Evolutionary conservation across 2,888 invertebrate species (phyloP), one percentile per base, ranked within the genome.

Genomic region (Coenonympha arcania): DNA sequence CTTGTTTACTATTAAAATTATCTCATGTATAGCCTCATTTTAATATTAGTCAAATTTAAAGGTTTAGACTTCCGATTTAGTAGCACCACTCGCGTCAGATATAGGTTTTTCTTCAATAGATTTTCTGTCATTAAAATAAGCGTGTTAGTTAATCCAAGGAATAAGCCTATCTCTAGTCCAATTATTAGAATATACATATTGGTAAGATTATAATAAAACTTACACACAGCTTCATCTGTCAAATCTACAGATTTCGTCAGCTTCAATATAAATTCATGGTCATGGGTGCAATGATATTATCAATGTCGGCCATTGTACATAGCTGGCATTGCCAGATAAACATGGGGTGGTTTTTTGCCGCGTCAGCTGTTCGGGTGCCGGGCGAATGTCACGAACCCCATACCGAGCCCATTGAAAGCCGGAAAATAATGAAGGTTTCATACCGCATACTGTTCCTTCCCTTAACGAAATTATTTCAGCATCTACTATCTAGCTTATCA

Each of bases 351-450:
- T 60, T 73, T 78, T 80, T 77, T 78, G 75, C 60, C 64, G 46
- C 69, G 76, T 80, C 84, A 84, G 84, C 82, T 84, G 84, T 79
- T 80, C 33, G 16, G 28, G 42, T 13, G 11, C 36, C 9, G 43
- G 43, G 19, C 18, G 15, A 24, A 56, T 56, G 59, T 45, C 58
- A 61, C 66, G 68, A 74, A 74, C 68, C 53, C 58, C 66, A 71
- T 63, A 65, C 69, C 56, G 63, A 67, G 46, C 52, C 59, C 55
- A 54, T 57, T 64, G 62, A 68, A 69, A 65, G 61, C 59, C 57
- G 55, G 59, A 62, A 63, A 63, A 70, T 68, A 66, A 65, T 60
- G 60, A 64, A 67, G 68, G 66, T 19, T 39, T 43, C 47, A 45
- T 46, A 50, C 48, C 49, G 43, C 50, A 48, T 54, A 54, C 36